Base-by-base conservation (phyloP, 2,797 vertebrate genomes). In the Protonibea diacanthus region DNA sequence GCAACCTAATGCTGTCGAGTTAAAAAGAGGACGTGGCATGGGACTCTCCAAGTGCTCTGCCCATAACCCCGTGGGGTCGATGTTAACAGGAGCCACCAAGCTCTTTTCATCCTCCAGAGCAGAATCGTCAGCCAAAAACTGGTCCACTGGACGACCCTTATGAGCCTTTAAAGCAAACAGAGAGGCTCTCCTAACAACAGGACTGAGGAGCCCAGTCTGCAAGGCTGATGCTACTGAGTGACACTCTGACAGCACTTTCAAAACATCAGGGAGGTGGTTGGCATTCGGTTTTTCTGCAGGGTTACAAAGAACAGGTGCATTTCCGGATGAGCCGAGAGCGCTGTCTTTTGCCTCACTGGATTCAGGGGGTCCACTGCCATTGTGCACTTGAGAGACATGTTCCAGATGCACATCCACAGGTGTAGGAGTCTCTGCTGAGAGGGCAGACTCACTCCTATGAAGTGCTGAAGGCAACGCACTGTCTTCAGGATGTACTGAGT, bases 21-120 rank as follows among this genome's bases (percentile, higher is more conserved):
- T 95, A 17, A 96, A 88, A 58, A 91, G 86, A 29, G 95, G 95
- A 13, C 6, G 62, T 15, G 92, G 89, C 72, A 95, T 85, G 2
- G 94, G 94, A 82, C 92, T 95, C 48, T 95, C 93, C 4, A 94
- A 68, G 23, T 79, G 62, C n/a, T 87, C 92, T 1, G 38, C 53
- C 86, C 89, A 94, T 27, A 94, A 75, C 18, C 72, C 62, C 27
- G 58, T 45, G 0, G 55, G 27, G 38, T 88, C 44, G 0, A 42
- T 0, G 2, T 78, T 66, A 25, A 47, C 51, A 2, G 84, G 86
- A 48, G 62, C 58, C 4, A 83, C 7, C 2, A 75, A 18, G 20
- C 53, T 86, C 56, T 81, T 90, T 42, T 91, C 90, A 17, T 0
- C 56, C 0, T 88, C 86, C 0, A 91, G 44, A 58, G 29, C 71